phyloP scores from a whole-genome alignment of 2,113 vertebrate genomes.

The Tupaia chinensis region DNA sequence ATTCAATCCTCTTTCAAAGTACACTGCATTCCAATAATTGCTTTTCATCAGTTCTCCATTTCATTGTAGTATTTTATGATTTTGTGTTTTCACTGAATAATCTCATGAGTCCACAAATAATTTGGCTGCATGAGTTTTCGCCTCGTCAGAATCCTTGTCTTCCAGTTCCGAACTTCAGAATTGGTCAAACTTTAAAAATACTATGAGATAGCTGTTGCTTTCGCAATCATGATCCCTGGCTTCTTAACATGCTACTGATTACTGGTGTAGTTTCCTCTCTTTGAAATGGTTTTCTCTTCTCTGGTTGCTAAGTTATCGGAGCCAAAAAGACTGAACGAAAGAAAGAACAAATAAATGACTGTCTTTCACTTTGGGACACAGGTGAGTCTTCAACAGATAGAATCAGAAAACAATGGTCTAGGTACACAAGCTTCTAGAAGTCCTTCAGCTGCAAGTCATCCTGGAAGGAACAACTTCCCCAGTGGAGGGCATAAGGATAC shows the following conservation, averaged over 20 bases:
- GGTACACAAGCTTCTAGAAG: not conserved
- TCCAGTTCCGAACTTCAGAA: not conserved
- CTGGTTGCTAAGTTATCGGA: not conserved
- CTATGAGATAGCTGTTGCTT: not conserved
- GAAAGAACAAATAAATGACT: not conserved
- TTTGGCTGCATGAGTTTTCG: conserved; percentile 32
- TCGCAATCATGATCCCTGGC: not conserved
- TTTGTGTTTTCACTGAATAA: conserved; percentile 72
- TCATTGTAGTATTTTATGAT: conserved; percentile 67
- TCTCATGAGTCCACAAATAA: conserved; percentile 56
- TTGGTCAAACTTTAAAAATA: not conserved
- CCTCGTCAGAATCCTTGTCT: conserved; percentile 47
- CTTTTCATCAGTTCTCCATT: conserved; percentile 79
- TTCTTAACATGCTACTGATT: not conserved
- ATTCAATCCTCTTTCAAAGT: conserved; percentile 79
- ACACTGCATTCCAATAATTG: conserved; percentile 65
- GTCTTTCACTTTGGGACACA: not conserved
- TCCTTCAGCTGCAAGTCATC: not conserved
- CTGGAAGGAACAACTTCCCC: not conserved
- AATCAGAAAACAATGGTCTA: not conserved
- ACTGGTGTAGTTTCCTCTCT: not conserved
- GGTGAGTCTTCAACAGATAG: not conserved
- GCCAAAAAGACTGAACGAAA: not conserved
- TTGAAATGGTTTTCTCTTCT: not conserved
- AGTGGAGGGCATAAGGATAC: not conserved